Evolutionary conservation across 2,888 invertebrate species (phyloP).

Genomic region (Prenolepis imparis): DNA sequence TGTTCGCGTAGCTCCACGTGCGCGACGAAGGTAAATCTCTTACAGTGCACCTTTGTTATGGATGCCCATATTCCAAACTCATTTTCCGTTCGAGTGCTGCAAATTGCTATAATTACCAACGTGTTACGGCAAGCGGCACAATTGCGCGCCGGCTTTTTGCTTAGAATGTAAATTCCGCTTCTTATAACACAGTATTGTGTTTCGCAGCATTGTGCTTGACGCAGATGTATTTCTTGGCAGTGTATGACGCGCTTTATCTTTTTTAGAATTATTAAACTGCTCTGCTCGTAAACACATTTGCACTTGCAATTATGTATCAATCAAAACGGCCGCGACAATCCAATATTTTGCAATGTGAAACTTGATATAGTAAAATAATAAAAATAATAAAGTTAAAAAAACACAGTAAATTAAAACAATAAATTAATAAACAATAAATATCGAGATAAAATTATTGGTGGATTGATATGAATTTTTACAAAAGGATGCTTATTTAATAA

Average conservation of each 20-base stretch:
- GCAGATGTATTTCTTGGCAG: slow-evolving; percentile 1
- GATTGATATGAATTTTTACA: background rate
- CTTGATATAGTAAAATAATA: background rate
- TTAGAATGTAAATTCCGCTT: slow-evolving; percentile 38
- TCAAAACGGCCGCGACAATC: background rate
- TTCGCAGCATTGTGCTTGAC: slow-evolving; percentile 17
- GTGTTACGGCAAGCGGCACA: background rate
- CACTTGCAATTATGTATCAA: slow-evolving; percentile 1
- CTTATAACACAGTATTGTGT: slow-evolving; percentile 18
- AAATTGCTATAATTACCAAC: slow-evolving; percentile 42
- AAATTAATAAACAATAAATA: background rate
- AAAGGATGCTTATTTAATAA: background rate
- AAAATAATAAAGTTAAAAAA: background rate
- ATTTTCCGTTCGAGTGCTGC: slow-evolving; percentile 10
- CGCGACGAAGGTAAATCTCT: slow-evolving; percentile 13
- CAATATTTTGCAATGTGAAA: background rate
- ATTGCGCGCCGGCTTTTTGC: slow-evolving; percentile 18
- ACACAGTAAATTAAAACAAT: too few relatives aligned
- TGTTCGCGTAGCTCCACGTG: background rate
- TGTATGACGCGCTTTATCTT: slow-evolving; percentile 9
- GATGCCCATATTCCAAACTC: background rate
- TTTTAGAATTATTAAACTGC: slow-evolving; percentile 15
- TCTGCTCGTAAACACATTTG: background rate
- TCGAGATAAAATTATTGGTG: background rate
- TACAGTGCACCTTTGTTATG: background rate